These are phyloP conservation scores for Edolisoma coerulescens DNA, from an alignment of 2,113 vertebrate genomes.

Conservation along the genomic window DNA sequence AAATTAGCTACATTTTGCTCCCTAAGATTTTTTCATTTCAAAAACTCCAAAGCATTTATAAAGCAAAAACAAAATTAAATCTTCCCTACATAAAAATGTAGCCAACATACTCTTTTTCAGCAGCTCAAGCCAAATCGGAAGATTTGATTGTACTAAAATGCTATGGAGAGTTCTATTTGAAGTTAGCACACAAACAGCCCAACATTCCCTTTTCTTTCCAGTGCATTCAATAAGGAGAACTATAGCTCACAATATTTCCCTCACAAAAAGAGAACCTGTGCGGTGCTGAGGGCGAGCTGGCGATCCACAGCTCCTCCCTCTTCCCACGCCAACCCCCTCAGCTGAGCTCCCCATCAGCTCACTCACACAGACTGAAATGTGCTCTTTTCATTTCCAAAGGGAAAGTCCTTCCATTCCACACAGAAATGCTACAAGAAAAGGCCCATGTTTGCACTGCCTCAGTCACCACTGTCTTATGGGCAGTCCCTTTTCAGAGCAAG, in stretches of 20 bases:
- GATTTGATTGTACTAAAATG: not conserved
- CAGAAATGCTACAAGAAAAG: not conserved
- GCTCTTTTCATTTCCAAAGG: not conserved
- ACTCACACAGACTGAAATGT: not conserved
- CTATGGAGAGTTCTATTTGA: not conserved
- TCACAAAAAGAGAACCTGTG: not conserved
- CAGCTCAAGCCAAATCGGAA: not conserved
- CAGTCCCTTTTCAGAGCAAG: not conserved
- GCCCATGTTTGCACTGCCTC: not conserved
- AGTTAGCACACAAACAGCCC: not conserved
- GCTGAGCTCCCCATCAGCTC: accelerated
- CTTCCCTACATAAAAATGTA: not conserved
- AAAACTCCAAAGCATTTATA: not conserved
- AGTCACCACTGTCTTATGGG: not conserved
- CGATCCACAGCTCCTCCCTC: accelerated
- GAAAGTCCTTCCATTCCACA: not conserved
- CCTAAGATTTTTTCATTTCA: not conserved
- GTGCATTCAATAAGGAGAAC: not conserved
- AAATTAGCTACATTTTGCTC: not conserved
- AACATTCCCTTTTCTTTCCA: not conserved
- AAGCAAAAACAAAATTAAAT: not conserved
- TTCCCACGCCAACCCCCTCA: accelerated
- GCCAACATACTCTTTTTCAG: not conserved
- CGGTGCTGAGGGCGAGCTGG: accelerated
- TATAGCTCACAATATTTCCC: not conserved